Percentiles rank a stretch among this genome's conserved stretches.
These are phyloP conservation scores for Frankliniella intonsa DNA, from an alignment of 2,888 invertebrate genomes.

Conservation along the genomic window DNA sequence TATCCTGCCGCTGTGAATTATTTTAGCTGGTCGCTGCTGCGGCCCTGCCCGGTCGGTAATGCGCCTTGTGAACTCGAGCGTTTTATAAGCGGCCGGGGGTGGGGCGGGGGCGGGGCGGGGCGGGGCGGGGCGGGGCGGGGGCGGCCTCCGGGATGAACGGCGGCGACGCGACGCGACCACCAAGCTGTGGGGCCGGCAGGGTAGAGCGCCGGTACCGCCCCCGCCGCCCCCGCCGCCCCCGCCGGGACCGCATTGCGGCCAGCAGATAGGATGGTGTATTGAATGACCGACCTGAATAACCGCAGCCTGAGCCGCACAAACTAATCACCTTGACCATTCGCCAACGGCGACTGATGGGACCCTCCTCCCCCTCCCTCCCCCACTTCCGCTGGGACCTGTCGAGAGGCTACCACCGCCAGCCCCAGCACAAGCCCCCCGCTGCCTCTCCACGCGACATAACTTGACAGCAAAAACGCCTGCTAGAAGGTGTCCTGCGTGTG, in stretches of 20 bases:
- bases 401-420: too few species aligned
- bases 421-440: too few species aligned
- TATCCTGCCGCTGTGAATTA: slow-evolving; percentile 22
- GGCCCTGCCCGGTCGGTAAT: background rate
- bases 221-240: background rate
- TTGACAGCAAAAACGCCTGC: too few species aligned
- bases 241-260: too few species aligned
- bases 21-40: slow-evolving; percentile 1
- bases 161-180: background rate
- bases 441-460: too few species aligned
- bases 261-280: too few species aligned
- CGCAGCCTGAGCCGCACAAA: too few species aligned
- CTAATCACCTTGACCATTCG: too few species aligned
- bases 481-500: too few species aligned
- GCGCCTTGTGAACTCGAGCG: background rate
- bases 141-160: background rate
- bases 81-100: background rate
- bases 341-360: background rate
- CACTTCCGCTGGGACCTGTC: background rate
- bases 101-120: too few species aligned
- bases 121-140: background rate
- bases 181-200: background rate
- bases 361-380: background rate
- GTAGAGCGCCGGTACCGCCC: background rate
- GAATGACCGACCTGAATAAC: too few species aligned